Evolutionary conservation across 2,113 vertebrate species (phyloP), one percentile per base, ranked within the genome.

Genomic region (Lophius piscatorius): DNA sequence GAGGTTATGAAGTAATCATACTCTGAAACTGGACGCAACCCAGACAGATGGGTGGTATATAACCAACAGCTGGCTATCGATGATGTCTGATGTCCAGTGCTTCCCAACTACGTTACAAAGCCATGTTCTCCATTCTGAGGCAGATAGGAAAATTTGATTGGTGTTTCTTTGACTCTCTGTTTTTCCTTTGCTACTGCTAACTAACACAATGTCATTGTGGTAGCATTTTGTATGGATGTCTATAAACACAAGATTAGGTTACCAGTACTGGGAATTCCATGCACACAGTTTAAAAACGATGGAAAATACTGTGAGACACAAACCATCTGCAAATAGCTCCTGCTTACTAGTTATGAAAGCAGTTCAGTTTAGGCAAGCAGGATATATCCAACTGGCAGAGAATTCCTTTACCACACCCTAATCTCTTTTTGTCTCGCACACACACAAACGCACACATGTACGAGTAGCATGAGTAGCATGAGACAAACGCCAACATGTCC

Each of bases 371-470:
- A 80, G 64, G 47, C 45, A 73, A 80, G 67, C 55, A 81, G 74
- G 78, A 81, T 69, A 81, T 52, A 79, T 84, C 75, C 76, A 83
- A 85, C 66, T 83, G 80, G 78, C 80, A 84, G 69, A 69, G 52
- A 78, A 80, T 47, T 66, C 69, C 60, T 73, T 82, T 36, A 81
- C 87, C 88, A 89, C 88, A 82, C 88, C 88, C 87, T 84, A 69
- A 82, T 81, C 67, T 70, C 59, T 45, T 52, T 75, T 67, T 41
- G 7, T 67, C 51, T 63, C 21, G 44, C 63, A 39, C 49, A 11
- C 26, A 12, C 17, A 45, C 16, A 40, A 18, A 21, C 42, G 21
- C 45, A 42, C 17, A 23, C 46, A 23, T 16, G 48, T 18, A 42
- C 41, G 69, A 59, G 23, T 59, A 23, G 49, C 51, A 78, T 45